Evolutionary conservation across 2,797 vertebrate species (phyloP).

Genomic region (Pyrocephalus nanus): DNA sequence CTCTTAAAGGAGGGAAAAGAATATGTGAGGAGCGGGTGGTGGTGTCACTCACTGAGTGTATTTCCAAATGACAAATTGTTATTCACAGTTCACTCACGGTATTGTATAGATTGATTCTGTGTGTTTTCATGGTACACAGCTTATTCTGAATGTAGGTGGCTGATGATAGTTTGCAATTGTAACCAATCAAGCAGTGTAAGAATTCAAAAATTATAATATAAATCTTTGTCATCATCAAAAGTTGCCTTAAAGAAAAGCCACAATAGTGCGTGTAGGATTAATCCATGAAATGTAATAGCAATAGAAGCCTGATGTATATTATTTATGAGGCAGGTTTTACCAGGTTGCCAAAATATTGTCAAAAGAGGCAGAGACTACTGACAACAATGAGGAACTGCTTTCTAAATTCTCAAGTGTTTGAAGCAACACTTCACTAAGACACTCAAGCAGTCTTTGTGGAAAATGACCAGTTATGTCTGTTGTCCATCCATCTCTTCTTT

Average conservation of each 20-base stretch:
- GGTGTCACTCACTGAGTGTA: fast-evolving
- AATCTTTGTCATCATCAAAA: background rate
- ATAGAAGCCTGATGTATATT: background rate
- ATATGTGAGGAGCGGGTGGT: background rate
- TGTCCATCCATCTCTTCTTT: background rate
- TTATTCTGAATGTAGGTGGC: background rate
- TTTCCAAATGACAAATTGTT: background rate
- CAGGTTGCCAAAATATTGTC: background rate
- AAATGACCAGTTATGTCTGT: background rate
- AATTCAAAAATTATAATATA: background rate
- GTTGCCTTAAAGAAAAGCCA: background rate
- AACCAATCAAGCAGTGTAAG: background rate
- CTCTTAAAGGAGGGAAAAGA: background rate
- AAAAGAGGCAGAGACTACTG: background rate
- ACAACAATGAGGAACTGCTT: background rate
- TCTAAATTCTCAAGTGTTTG: background rate
- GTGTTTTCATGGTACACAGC: background rate
- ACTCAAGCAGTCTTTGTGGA: background rate
- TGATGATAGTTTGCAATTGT: background rate
- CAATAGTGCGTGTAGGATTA: background rate
- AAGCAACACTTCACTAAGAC: background rate
- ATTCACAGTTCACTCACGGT: background rate
- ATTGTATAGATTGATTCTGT: background rate
- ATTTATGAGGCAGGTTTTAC: background rate
- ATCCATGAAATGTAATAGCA: background rate